phyloP scores from a whole-genome alignment of 2,113 vertebrate genomes.

The Cryptotis parvus region DNA sequence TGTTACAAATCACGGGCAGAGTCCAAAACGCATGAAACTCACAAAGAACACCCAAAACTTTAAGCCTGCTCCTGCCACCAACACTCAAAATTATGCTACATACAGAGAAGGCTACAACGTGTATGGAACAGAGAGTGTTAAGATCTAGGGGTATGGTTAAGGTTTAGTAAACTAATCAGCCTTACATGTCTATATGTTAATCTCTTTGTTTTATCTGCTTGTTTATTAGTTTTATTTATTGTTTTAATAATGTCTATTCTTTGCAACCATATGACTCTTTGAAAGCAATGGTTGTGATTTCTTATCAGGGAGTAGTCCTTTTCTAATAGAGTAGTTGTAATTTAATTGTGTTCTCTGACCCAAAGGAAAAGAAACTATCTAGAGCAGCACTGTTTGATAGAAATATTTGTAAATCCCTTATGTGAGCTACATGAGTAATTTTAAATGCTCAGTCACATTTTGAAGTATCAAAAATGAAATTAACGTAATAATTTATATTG shows the following conservation, averaged over 20 bases:
- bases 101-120: constrained; percentile 99
- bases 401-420: constrained; percentile 29
- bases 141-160: constrained; percentile 96
- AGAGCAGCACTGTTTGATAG: constrained; percentile 43
- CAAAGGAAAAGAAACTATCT: constrained; percentile 56
- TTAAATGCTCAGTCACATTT: constrained; percentile 31
- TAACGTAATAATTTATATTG: constrained; percentile 45
- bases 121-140: constrained; percentile 99
- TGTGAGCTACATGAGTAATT: constrained; percentile 30
- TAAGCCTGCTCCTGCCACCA: constrained; percentile 97
- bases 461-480: constrained; percentile 50
- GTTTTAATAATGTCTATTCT: constrained; percentile 61
- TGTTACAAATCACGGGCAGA: constrained; percentile 99
- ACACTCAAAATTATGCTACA: constrained; percentile 99
- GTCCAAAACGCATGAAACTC: constrained; percentile 99
- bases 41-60: constrained; percentile 99
- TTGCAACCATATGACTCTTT: constrained; percentile 62
- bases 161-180: constrained; percentile 78
- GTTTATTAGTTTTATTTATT: constrained; percentile 48
- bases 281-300: constrained; percentile 58
- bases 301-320: constrained; percentile 49
- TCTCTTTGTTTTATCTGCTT: not conserved
- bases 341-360: constrained; percentile 40
- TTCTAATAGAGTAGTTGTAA: constrained; percentile 43
- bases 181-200: constrained; percentile 62